Evolutionary conservation across 2,113 vertebrate species (phyloP).

Genomic region (Gambusia holbrooki): DNA sequence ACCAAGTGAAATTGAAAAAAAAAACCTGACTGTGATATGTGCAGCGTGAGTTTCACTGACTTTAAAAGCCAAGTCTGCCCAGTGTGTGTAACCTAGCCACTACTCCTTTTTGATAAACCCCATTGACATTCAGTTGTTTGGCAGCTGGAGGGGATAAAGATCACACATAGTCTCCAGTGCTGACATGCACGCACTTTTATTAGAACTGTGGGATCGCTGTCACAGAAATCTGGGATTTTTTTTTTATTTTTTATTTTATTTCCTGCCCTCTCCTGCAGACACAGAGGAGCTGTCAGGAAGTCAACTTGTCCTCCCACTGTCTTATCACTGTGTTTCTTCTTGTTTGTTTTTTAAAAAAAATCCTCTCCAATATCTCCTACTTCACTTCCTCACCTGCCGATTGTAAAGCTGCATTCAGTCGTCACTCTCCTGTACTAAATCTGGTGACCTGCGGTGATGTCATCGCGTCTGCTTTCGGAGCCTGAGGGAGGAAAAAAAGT

Average conservation of each 20-base stretch:
- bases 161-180: slow-evolving; percentile 24
- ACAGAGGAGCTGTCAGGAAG: slow-evolving; percentile 25
- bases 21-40: background rate
- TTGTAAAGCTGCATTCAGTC: slow-evolving; percentile 9
- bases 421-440: slow-evolving; percentile 12
- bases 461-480: slow-evolving; percentile 13
- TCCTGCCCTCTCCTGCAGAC: slow-evolving; percentile 10
- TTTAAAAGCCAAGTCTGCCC: background rate
- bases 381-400: background rate
- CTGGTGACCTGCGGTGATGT: slow-evolving; percentile 22
- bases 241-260: background rate
- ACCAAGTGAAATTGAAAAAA: background rate
- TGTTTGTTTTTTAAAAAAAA: background rate
- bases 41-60: background rate
- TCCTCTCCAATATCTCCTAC: slow-evolving; percentile 1
- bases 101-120: slow-evolving; percentile 34
- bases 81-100: background rate
- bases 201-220: slow-evolving; percentile 47
- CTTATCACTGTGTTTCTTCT: background rate
- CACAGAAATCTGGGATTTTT: slow-evolving; percentile 36
- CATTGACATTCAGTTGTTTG: slow-evolving; percentile 24
- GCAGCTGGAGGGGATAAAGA: slow-evolving; percentile 28
- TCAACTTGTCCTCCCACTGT: slow-evolving; percentile 16
- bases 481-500: slow-evolving; percentile 15
- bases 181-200: slow-evolving; percentile 50